phyloP scores from a whole-genome alignment of 2,113 vertebrate species.

The Halichoerus grypus region DNA sequence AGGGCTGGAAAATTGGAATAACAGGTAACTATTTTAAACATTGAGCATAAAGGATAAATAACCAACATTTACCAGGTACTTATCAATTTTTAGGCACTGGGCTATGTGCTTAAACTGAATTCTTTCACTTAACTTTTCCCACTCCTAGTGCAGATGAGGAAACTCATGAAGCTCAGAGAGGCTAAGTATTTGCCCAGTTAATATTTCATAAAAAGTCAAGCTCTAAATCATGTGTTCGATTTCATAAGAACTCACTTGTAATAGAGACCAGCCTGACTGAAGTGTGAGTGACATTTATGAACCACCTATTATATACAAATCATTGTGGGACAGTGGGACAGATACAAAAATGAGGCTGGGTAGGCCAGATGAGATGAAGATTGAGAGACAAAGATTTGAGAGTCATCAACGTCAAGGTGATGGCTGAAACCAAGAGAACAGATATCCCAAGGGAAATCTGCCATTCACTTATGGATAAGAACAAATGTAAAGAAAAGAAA shows the following conservation, averaged over 20 bases:
- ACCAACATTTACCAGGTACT: neutral
- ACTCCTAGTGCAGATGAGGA: neutral
- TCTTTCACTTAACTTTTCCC: conserved; percentile 46
- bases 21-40: conserved; percentile 34
- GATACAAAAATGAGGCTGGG: neutral
- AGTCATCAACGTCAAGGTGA: neutral
- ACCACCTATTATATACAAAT: neutral
- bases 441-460: neutral
- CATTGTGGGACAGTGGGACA: neutral
- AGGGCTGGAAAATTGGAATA: neutral
- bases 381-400: neutral
- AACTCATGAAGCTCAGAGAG: neutral
- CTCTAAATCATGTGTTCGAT: conserved; percentile 19
- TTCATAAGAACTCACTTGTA: conserved; percentile 32
- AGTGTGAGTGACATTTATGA: conserved; percentile 49
- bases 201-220: neutral
- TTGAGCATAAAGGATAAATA: neutral
- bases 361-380: conserved; percentile 15
- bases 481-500: conserved; percentile 37
- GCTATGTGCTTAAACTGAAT: conserved; percentile 25
- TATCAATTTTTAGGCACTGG: neutral
- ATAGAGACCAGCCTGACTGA: conserved; percentile 10
- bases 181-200: conserved; percentile 11
- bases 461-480: neutral
- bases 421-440: conserved; percentile 43